Evolutionary conservation across 2,888 invertebrate species (phyloP), one percentile per base, ranked within the genome.

Genomic region (Lepeophtheirus nordmannii): DNA sequence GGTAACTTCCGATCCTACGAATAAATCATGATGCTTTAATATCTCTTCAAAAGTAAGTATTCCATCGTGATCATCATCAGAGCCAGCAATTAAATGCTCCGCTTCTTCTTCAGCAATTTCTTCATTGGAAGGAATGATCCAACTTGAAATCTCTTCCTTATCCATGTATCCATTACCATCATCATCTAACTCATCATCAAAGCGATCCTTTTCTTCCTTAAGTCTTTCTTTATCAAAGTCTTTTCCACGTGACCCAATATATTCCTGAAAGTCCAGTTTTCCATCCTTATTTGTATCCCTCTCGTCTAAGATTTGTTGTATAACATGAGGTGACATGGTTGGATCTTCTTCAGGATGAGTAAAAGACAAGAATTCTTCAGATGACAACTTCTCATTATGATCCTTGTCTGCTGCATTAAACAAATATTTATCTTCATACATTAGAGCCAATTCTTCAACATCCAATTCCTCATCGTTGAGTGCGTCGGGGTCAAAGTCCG

Each of bases 281-380:
- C 89, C 89, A 79, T 98, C 93, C 17, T 80, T 79, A 76, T 98
- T 84, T 40, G 72, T 76, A 77, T 98, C 97, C 76, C 89, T 89
- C 69, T 92, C 90, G 1, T 82, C 78, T 72, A 97, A 78, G 0
- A 89, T 87, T 77, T 91, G 89, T 72, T 85, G 80, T 69, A 89
- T 75, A 58, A 91, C 82, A 70, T 84, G 77, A 17, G 84, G 83
- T 70, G 87, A 79, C 96, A 97, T 96, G 73, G 82, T 81, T 39
- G 84, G 84, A 75, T 89, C 86, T 75, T 96, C 93, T 77, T 94
- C 93, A 0, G 98, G 97, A 75, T 90, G 91, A 59, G 87, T 84
- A 76, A 96, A 97, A 23, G 86, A 82, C 70, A 86, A 79, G 78
- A 89, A 94, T 76, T 98, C 97, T 1, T 82, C 78, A 1, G 80